phyloP scores from a whole-genome alignment of 1,140 invertebrate species.

The Apis laboriosa region DNA sequence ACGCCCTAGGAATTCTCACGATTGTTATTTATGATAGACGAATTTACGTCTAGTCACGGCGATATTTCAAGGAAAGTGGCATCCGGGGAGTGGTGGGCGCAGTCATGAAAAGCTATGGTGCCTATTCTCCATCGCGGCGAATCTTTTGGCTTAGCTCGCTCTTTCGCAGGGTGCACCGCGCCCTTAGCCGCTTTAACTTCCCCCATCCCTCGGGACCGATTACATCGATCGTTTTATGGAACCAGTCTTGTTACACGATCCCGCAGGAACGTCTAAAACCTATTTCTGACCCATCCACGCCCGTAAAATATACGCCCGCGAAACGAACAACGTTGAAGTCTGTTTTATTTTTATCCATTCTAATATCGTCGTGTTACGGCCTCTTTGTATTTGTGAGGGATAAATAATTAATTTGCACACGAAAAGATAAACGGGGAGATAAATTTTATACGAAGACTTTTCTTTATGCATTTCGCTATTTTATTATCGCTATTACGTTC shows the following conservation, averaged over 20 bases:
- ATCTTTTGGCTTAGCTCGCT: constrained; percentile 44
- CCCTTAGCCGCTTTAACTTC: constrained; percentile 14
- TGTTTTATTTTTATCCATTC: neutral
- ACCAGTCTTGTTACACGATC: constrained; percentile 62
- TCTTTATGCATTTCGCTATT: neutral
- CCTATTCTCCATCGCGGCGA: constrained; percentile 35
- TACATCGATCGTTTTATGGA: constrained; percentile 71
- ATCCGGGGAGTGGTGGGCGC: constrained; percentile 15
- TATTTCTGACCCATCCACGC: constrained; percentile 13
- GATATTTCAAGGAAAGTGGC: constrained; percentile 67
- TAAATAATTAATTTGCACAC: too few species aligned
- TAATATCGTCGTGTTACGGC: too few species aligned
- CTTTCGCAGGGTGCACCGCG: constrained; percentile 17
- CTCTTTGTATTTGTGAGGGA: too few species aligned
- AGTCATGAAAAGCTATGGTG: constrained; percentile 53
- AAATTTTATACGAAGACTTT: too few species aligned
- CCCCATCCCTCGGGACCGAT: constrained; percentile 56
- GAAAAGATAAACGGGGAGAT: too few species aligned
- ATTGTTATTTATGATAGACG: constrained; percentile 68
- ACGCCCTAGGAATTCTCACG: constrained; percentile 47
- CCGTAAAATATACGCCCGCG: constrained; percentile 15
- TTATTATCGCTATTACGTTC: neutral
- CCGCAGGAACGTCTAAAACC: constrained; percentile 47
- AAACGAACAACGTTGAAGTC: neutral
- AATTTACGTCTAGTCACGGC: constrained; percentile 65